phyloP scores from a whole-genome alignment of 2,113 vertebrate genomes.

The Cynopterus brachyotis region DNA sequence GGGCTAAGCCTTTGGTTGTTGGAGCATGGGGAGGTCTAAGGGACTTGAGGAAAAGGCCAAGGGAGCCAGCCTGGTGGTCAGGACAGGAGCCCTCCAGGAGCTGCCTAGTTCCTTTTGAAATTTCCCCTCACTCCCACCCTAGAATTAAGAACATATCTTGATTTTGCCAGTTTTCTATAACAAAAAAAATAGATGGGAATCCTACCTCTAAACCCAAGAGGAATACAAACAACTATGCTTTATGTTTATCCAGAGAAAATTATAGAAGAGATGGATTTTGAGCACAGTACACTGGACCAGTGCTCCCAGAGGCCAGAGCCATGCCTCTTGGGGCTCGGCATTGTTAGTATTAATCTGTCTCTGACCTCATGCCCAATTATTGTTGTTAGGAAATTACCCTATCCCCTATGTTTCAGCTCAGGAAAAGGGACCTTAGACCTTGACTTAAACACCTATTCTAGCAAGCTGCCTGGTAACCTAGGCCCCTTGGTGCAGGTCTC shows the following conservation, averaged over 20 bases:
- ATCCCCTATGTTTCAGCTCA: not conserved
- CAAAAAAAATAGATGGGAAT: not conserved
- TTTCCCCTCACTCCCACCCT: not conserved
- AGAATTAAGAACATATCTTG: not conserved
- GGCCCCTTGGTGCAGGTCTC: not conserved
- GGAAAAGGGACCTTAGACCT: not conserved
- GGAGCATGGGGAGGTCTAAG: too few relatives aligned
- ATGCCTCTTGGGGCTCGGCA: not conserved
- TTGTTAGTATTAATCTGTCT: not conserved
- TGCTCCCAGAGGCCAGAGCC: not conserved
- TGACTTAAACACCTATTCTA: not conserved
- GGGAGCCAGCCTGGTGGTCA: too few relatives aligned
- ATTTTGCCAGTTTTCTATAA: not conserved
- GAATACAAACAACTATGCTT: not conserved
- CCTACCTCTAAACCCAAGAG: not conserved
- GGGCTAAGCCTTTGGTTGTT: not conserved
- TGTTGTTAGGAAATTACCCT: not conserved
- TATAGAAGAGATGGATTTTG: not conserved
- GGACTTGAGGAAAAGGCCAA: not conserved
- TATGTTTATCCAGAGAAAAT: not conserved
- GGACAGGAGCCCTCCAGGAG: too few relatives aligned
- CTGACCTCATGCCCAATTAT: not conserved
- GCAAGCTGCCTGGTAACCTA: not conserved
- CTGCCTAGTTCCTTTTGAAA: not conserved
- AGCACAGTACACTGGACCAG: not conserved